Percentiles rank a stretch among this genome's conserved stretches.
phyloP scores from a whole-genome alignment of 1,140 invertebrate species.

The Galleria mellonella region DNA sequence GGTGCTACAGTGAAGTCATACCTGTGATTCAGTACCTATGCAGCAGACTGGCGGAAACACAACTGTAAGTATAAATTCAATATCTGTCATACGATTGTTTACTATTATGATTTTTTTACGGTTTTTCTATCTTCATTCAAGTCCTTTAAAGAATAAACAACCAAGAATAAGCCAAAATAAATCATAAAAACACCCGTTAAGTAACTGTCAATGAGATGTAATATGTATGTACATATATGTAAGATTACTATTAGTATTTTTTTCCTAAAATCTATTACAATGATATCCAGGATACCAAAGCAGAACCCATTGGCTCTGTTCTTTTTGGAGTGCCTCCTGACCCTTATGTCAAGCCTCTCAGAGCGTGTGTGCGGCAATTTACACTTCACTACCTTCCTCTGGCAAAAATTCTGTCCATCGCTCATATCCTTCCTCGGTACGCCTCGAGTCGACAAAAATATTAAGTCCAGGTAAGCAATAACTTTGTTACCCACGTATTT shows the following conservation, averaged over 20 bases:
- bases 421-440: conserved; percentile 89
- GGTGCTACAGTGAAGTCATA: conserved; percentile 92
- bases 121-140: no score
- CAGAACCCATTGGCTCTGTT: conserved; percentile 82
- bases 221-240: no score
- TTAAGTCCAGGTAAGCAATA: conserved; percentile 73
- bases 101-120: no score
- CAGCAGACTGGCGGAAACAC: conserved; percentile 87
- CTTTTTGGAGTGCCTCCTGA: conserved; percentile 90
- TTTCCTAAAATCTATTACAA: no score
- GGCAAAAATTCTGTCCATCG: conserved; percentile 94
- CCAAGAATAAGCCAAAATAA: no score
- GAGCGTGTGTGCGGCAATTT: conserved; percentile 86
- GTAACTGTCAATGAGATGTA: no score
- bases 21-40: conserved; percentile 93
- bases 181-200: no score
- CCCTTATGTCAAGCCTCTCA: conserved; percentile 87
- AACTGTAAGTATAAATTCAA: conserved; percentile 76
- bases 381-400: conserved; percentile 89
- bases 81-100: no score
- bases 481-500: no score
- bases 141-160: no score
- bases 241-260: no score
- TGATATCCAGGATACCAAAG: conserved; percentile 70
- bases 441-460: conserved; percentile 81